phyloP scores from a whole-genome alignment of 2,888 invertebrate species.

The Apantesis nais region DNA sequence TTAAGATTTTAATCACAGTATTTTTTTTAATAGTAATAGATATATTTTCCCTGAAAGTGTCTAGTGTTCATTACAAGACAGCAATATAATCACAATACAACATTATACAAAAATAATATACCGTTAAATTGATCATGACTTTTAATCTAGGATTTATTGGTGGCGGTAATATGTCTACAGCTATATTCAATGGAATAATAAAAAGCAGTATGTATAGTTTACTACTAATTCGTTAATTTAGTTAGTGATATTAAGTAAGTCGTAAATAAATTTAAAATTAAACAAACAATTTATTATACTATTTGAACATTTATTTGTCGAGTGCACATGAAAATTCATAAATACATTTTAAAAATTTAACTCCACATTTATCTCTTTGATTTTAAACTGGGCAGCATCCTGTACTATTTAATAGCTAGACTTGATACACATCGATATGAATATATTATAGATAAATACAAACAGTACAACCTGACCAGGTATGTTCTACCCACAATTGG shows the following conservation, averaged over 20 bases:
- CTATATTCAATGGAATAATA: conserved; percentile 92
- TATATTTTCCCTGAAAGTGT: neutral
- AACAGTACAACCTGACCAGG: neutral
- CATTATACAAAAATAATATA: neutral
- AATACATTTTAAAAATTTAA: no score
- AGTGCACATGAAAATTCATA: neutral
- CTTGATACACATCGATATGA: no score
- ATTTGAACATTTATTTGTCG: neutral
- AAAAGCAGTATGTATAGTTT: conserved; percentile 83
- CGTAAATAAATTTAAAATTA: neutral
- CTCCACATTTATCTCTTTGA: no score
- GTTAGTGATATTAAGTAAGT: neutral
- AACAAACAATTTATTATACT: neutral
- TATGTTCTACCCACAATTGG: neutral
- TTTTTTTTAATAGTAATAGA: neutral
- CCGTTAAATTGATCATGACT: conserved; percentile 35
- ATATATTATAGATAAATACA: no score
- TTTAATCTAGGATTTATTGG: conserved; percentile 92
- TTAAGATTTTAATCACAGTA: no score
- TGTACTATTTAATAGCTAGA: no score
- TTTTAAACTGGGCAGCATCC: no score
- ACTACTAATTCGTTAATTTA: neutral
- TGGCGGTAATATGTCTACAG: conserved; percentile 96
- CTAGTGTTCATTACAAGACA: neutral
- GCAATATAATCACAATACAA: neutral